Evolutionary conservation across 2,797 vertebrate genomes (phyloP).

Genomic region (Chiroxiphia lanceolata): DNA sequence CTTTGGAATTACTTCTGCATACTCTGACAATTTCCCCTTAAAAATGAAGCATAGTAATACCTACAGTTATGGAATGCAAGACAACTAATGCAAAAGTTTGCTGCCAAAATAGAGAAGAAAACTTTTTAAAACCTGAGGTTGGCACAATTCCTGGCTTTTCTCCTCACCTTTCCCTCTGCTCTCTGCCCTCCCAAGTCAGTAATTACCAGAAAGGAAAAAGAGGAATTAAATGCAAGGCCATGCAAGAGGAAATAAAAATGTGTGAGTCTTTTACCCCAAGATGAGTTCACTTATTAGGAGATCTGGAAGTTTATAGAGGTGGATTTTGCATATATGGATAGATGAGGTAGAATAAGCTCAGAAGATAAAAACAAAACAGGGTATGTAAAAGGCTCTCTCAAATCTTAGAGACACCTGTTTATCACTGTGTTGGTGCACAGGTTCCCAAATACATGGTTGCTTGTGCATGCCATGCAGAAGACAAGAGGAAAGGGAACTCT

Average conservation of each 20-base stretch:
- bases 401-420: accelerated
- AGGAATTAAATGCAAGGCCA: background rate
- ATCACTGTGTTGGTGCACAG: background rate
- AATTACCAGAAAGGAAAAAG: background rate
- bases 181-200: background rate
- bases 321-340: background rate
- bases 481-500: background rate
- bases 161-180: background rate
- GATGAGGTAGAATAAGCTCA: background rate
- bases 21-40: background rate
- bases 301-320: background rate
- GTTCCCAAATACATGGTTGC: background rate
- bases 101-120: background rate
- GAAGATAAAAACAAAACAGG: background rate
- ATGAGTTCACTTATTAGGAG: background rate
- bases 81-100: background rate
- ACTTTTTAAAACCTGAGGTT: background rate
- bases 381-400: background rate
- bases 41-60: background rate
- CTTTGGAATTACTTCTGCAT: slow-evolving; percentile 45
- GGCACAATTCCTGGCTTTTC: background rate
- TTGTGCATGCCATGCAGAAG: background rate
- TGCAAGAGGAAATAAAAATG: background rate
- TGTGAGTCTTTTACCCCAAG: background rate
- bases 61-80: background rate